These are phyloP conservation scores for Allolobophora icterica DNA, from an alignment of 2,888 invertebrate genomes.

Conservation along the genomic window DNA sequence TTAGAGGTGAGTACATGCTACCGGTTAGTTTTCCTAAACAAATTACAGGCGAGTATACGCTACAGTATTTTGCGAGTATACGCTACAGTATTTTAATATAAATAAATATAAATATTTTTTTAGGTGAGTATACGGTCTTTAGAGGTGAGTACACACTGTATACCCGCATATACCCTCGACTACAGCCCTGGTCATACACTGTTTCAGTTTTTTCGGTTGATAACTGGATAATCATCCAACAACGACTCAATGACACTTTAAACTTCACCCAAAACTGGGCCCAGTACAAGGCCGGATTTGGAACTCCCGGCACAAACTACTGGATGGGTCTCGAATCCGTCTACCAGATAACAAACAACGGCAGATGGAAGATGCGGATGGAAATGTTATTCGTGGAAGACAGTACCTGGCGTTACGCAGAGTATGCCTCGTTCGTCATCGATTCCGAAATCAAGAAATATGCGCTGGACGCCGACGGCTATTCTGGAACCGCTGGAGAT, in stretches of 20 bases:
- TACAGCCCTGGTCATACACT: no score
- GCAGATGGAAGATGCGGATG: constrained; percentile 28
- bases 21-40: no score
- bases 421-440: constrained; percentile 32
- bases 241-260: not conserved
- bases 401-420: constrained; percentile 22
- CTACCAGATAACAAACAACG: constrained; percentile 29
- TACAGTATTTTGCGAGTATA: no score
- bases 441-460: constrained; percentile 23
- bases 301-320: not conserved
- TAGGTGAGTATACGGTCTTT: no score
- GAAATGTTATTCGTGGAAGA: constrained; percentile 26
- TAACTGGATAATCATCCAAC: constrained; percentile 3
- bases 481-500: constrained; percentile 29
- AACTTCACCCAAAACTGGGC: not conserved
- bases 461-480: constrained; percentile 19
- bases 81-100: no score
- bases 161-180: no score
- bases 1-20: no score
- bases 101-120: no score
- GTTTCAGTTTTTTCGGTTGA: not conserved
- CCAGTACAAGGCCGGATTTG: not conserved
- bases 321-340: constrained; percentile 2
- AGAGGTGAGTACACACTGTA: no score
- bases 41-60: no score